These are phyloP conservation scores for Eumaeus atala DNA, from an alignment of 1,140 invertebrate species.

Conservation along the genomic window DNA sequence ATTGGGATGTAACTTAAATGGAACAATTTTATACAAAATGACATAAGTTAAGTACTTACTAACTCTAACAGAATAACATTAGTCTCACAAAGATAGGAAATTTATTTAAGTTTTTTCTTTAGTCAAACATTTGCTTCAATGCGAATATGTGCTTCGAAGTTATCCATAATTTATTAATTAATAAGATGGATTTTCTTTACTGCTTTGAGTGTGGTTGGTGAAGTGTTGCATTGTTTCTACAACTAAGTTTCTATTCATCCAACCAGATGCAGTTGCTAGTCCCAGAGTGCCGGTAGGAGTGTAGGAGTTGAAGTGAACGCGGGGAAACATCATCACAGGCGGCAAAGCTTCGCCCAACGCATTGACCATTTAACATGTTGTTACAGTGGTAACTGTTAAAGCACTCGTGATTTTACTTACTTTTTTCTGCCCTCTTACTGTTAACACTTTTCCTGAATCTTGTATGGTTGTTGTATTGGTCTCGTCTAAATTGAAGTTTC, in stretches of 20 bases:
- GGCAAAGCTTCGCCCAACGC: too few relatives aligned
- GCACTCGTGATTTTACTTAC: slow-evolving; percentile 38
- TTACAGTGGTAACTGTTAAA: slow-evolving; percentile 40
- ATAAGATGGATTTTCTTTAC: slow-evolving; percentile 14
- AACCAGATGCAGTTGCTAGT: slow-evolving; percentile 30
- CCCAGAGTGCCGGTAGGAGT: slow-evolving; percentile 43
- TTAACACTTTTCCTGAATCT: slow-evolving; percentile 11
- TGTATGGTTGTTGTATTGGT: slow-evolving; percentile 50
- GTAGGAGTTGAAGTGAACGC: slow-evolving; percentile 35
- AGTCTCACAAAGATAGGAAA: too few relatives aligned
- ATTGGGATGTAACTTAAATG: too few relatives aligned
- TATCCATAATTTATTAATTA: slow-evolving; percentile 39
- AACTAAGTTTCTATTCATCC: slow-evolving; percentile 15
- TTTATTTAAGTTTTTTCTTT: too few relatives aligned
- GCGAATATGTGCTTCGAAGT: slow-evolving; percentile 25
- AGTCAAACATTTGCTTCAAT: slow-evolving; percentile 27
- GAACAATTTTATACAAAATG: too few relatives aligned
- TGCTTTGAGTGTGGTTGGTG: slow-evolving; percentile 30
- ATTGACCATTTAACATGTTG: slow-evolving; percentile 11
- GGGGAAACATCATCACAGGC: slow-evolving; percentile 14
- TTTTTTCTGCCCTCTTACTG: slow-evolving; percentile 30
- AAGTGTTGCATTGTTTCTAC: slow-evolving; percentile 29
- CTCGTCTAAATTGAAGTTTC: slow-evolving; percentile 60
- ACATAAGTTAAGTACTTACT: too few relatives aligned
- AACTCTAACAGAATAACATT: too few relatives aligned